Evolutionary conservation across 2,888 invertebrate genomes (phyloP).

Genomic region (Mesodorylaimus sp.): DNA sequence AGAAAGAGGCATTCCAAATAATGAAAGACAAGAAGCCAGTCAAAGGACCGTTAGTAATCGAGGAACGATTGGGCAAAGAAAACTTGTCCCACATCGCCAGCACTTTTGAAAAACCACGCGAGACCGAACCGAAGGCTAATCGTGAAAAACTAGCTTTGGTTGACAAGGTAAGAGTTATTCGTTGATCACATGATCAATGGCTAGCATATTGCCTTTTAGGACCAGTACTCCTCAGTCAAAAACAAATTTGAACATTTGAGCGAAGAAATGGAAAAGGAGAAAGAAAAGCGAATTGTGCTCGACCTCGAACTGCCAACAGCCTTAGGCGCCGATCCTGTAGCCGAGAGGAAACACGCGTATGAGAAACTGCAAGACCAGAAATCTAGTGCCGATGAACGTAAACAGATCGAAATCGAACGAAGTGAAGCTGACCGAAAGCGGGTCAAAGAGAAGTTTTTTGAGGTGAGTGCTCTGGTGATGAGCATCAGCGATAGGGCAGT

Average conservation of each 20-base stretch:
- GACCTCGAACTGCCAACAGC: neutral
- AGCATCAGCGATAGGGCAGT: too few relatives aligned
- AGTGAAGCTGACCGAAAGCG: conserved; percentile 20
- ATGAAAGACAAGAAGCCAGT: too few relatives aligned
- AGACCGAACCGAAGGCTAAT: neutral
- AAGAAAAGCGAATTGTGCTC: neutral
- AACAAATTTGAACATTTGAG: conserved; percentile 23
- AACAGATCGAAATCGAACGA: conserved; percentile 11
- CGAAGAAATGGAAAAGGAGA: conserved; percentile 13
- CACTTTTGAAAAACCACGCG: conserved; percentile 12
- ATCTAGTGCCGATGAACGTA: neutral
- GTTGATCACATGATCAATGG: neutral
- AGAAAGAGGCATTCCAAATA: too few relatives aligned
- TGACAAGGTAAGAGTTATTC: neutral
- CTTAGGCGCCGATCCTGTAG: neutral
- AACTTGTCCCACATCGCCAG: conserved; percentile 1
- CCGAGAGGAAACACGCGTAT: neutral
- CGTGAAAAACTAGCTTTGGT: neutral
- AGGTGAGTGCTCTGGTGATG: too few relatives aligned
- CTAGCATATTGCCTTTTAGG: conserved; percentile 12
- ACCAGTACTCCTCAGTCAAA: conserved; percentile 24
- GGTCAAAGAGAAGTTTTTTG: conserved; percentile 20
- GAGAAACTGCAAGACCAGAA: neutral
- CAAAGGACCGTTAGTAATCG: too few relatives aligned
- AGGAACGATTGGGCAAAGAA: conserved; percentile 10